phyloP scores from a whole-genome alignment of 2,888 invertebrate genomes.

The Melinaea marsaeus region DNA sequence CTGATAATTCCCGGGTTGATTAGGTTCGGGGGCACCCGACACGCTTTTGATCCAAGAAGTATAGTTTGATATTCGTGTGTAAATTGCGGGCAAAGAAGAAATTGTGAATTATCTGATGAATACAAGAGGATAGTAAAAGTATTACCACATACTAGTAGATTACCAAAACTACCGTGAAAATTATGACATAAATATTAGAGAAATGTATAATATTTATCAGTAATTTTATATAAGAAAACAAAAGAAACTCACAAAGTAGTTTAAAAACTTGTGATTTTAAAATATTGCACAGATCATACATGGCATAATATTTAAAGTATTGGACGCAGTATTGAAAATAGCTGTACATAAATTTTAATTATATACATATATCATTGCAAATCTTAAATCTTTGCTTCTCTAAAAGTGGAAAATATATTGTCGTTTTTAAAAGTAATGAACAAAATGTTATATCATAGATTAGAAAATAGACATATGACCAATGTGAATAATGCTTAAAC shows the following conservation, averaged over 20 bases:
- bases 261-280: slow-evolving; percentile 42
- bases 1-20: slow-evolving; percentile 41
- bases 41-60: slow-evolving; percentile 45
- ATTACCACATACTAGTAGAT: slow-evolving; percentile 45
- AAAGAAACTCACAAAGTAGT: slow-evolving; percentile 48
- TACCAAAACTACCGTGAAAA: slow-evolving; percentile 49
- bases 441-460: too few species aligned
- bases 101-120: slow-evolving; percentile 36
- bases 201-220: not conserved
- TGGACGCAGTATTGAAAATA: slow-evolving; percentile 34
- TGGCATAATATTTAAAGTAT: slow-evolving; percentile 40
- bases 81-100: slow-evolving; percentile 47
- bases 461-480: too few species aligned
- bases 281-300: slow-evolving; percentile 54
- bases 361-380: slow-evolving; percentile 46
- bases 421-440: too few species aligned
- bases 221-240: not conserved
- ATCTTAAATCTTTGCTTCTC: slow-evolving; percentile 42
- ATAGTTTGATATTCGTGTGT: slow-evolving; percentile 51
- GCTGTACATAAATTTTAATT: slow-evolving; percentile 41
- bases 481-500: too few species aligned
- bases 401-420: slow-evolving; percentile 29
- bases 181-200: slow-evolving; percentile 6
- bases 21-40: slow-evolving; percentile 41
- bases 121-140: slow-evolving; percentile 48